phyloP scores from a whole-genome alignment of 2,113 vertebrate species.

The Thalassarche chlororhynchos region DNA sequence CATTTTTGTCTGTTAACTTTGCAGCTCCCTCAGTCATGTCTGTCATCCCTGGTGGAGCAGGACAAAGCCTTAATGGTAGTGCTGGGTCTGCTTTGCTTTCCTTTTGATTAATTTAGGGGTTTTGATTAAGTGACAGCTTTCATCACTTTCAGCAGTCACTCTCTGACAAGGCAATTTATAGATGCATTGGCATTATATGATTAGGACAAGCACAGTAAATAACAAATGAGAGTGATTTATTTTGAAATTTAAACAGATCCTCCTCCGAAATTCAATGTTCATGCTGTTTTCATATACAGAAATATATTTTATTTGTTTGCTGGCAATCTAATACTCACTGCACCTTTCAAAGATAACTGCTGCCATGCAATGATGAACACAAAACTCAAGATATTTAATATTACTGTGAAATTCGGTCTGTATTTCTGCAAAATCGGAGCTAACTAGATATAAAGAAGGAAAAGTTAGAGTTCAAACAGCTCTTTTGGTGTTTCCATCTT shows the following conservation, averaged over 20 bases:
- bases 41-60: neutral
- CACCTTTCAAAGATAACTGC: neutral
- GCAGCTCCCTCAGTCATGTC: neutral
- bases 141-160: slow-evolving; percentile 53
- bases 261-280: neutral
- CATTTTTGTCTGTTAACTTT: neutral
- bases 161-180: slow-evolving; percentile 73
- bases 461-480: neutral
- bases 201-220: slow-evolving; percentile 63
- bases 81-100: neutral
- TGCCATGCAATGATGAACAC: neutral
- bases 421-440: neutral
- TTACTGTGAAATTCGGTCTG: neutral
- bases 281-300: neutral
- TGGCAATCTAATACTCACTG: neutral
- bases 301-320: neutral
- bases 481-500: neutral
- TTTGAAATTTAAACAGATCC: slow-evolving; percentile 9
- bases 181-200: slow-evolving; percentile 58
- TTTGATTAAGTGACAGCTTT: slow-evolving; percentile 74
- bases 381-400: neutral
- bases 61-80: neutral
- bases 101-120: slow-evolving; percentile 66
- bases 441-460: neutral
- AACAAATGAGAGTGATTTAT: slow-evolving; percentile 47